Percentiles rank a stretch among this genome's conserved stretches.
These are phyloP conservation scores for Xylocopa sonorina DNA, from an alignment of 1,140 invertebrate genomes.

Conservation along the genomic window DNA sequence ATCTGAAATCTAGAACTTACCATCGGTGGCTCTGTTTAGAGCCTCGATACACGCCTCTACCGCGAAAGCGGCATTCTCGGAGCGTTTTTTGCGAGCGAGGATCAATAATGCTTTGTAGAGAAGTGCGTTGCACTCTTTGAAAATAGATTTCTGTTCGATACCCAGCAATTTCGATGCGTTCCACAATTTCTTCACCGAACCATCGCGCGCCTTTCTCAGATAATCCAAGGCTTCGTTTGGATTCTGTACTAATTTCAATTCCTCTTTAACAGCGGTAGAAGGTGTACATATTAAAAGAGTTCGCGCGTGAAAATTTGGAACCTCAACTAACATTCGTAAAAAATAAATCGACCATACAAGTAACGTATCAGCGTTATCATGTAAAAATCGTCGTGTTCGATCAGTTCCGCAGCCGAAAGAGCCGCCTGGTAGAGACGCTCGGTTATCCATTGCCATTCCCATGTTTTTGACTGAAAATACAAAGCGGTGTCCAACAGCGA, in stretches of 20 bases:
- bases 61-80: constrained; percentile 75
- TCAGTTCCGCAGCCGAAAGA: constrained; percentile 77
- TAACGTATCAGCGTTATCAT: constrained; percentile 81
- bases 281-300: neutral
- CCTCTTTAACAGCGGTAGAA: neutral
- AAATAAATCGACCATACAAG: constrained; percentile 82
- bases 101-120: constrained; percentile 80
- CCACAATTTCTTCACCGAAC: constrained; percentile 75
- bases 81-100: constrained; percentile 68
- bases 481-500: constrained; percentile 79
- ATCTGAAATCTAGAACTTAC: constrained; percentile 60
- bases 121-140: constrained; percentile 79
- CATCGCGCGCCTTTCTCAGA: constrained; percentile 67
- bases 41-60: constrained; percentile 80
- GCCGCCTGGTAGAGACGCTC: constrained; percentile 82
- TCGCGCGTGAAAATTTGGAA: neutral
- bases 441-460: constrained; percentile 84
- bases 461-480: constrained; percentile 79
- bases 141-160: constrained; percentile 73
- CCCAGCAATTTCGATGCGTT: constrained; percentile 60
- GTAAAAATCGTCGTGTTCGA: constrained; percentile 77
- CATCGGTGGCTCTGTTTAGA: constrained; percentile 81
- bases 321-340: constrained; percentile 78
- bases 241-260: constrained; percentile 67
- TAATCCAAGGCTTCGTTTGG: constrained; percentile 65